These are phyloP conservation scores for Tarsius wallacei DNA, from an alignment of 2,797 vertebrate species.

Conservation along the genomic window DNA sequence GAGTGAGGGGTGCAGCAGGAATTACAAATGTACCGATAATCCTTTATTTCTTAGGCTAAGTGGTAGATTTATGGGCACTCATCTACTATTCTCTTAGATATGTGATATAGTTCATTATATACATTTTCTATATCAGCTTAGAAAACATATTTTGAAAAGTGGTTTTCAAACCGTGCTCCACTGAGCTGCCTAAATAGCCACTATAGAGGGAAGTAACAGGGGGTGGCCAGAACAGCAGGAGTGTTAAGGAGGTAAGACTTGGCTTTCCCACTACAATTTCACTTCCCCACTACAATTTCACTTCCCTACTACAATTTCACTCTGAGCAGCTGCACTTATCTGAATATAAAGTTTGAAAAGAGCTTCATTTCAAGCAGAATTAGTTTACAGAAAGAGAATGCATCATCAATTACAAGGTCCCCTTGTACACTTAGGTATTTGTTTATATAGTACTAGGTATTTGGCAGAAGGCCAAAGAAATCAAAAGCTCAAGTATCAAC, in stretches of 20 bases:
- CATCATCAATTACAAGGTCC: conserved; percentile 25
- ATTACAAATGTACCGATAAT: conserved; percentile 32
- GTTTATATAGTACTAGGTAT: conserved; percentile 17
- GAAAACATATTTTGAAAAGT: conserved; percentile 36
- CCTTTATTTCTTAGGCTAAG: conserved; percentile 20
- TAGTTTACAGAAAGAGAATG: conserved; percentile 12
- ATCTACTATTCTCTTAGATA: not conserved
- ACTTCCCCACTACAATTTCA: not conserved
- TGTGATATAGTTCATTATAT: not conserved
- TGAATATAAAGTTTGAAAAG: conserved; percentile 13
- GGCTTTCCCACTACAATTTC: not conserved
- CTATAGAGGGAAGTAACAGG: not conserved
- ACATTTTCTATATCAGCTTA: not conserved
- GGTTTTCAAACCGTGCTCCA: conserved; percentile 31
- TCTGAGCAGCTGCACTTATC: not conserved
- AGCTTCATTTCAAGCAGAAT: conserved; percentile 20
- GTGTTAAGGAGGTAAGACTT: not conserved
- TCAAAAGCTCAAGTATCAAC: conserved; percentile 26
- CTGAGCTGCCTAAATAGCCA: not conserved
- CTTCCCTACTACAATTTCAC: not conserved
- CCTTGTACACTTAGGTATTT: not conserved
- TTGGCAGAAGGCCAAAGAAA: conserved; percentile 25
- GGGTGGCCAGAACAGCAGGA: not conserved
- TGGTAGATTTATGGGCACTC: not conserved
- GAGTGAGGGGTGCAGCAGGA: not conserved